Conservation (phyloP, 1,140 invertebrate species). For the Heliconius congener region DNA sequence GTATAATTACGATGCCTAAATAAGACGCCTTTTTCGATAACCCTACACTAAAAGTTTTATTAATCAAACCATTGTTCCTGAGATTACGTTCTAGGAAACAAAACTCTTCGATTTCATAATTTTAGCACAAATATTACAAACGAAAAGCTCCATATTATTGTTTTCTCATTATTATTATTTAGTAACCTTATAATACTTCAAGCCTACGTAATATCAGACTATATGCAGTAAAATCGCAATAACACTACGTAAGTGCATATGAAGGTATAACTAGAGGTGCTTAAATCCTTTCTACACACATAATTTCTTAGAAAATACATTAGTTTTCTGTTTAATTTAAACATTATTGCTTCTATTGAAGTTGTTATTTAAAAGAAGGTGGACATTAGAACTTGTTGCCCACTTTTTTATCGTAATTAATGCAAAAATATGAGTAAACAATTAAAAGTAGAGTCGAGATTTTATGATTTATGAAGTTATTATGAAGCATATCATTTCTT, state of each 20-base stretch:
- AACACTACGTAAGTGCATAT: conserved; percentile 5
- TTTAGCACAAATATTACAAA: no score
- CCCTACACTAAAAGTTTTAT: no score
- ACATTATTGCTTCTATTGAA: not conserved
- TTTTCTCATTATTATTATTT: conserved; percentile 5
- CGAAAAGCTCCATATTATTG: not conserved
- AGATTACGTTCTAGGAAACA: no score
- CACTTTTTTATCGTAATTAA: not conserved
- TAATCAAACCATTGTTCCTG: no score
- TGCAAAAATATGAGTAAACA: not conserved
- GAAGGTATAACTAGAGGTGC: conserved; percentile 5
- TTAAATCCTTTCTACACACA: conserved; percentile 11
- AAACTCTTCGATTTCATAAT: no score
- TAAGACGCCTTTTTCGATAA: no score
- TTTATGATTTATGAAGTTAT: no score
- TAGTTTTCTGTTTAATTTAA: not conserved
- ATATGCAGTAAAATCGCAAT: conserved; percentile 7
- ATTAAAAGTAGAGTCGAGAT: not conserved
- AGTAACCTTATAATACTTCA: not conserved
- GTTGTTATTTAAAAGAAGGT: not conserved
- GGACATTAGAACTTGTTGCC: not conserved
- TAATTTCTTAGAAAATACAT: conserved; percentile 7
- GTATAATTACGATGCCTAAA: no score
- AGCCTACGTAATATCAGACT: conserved; percentile 1
- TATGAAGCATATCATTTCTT: not conserved